Base-by-base conservation (phyloP, 2,888 invertebrate species). In the Acanthosoma haemorrhoidale region DNA sequence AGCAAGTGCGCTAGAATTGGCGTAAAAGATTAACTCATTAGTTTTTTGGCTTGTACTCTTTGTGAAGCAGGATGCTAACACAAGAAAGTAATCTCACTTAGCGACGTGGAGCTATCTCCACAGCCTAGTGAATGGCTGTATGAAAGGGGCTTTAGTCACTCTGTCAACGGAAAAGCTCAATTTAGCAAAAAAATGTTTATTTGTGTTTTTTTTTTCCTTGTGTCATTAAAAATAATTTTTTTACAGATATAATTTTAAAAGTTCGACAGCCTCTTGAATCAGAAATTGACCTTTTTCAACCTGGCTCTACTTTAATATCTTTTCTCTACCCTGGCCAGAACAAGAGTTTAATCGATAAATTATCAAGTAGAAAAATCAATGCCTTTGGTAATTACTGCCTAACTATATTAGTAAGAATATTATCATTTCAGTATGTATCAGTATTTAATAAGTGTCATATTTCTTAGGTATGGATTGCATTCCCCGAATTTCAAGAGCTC, bases 321-420 rank as follows among this genome's bases (percentile, higher is more conserved):
- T 92, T 93, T 79, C 80, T 94, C 64, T 92, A 92, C 79, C 94
- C 94, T 1, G 90, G 88, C 4, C 90, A 91, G 80, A 94, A 94
- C 80, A 85, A 87, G 79, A 83, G 85, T 4, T 80, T 94, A 29
- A 82, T 94, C 21, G 86, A 91, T 72, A 80, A 85, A 76, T 80
- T 94, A 74, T 86, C 87, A 2, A 81, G 84, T 70, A 87, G 84
- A 77, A 86, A 89, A 76, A 83, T 92, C 74, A 92, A 89, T 77
- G 90, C 88, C 38, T 92, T 94, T 81, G 94, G 89, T 89, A 82
- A 34, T 16, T 59, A 57, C 41, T 63, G 9, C 15, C 41, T 16
- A 34, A 6, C 38, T 13, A 15, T 32, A 18, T 51, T 36, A 15
- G 9, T n/a, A 29, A 11, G 1, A 39, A 57, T 58, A n/a, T 51